Conservation (phyloP, 2,113 vertebrate species). For the Cyprinus carpio region DNA sequence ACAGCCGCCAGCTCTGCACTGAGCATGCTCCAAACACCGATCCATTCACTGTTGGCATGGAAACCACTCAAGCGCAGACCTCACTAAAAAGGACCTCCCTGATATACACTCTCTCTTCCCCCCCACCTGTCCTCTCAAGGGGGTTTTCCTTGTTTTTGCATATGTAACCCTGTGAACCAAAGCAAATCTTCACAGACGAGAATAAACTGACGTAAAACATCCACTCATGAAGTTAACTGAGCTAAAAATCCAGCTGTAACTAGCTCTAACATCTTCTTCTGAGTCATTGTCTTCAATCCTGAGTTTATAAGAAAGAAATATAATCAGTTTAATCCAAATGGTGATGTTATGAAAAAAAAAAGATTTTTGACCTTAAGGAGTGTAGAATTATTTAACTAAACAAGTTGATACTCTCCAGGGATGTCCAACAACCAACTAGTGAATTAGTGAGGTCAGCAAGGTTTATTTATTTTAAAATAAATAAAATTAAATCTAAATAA, state of each 20-base stretch:
- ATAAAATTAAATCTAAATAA: too few species aligned
- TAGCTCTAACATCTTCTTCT: slow-evolving; percentile 37
- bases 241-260: slow-evolving; percentile 23
- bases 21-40: slow-evolving; percentile 58
- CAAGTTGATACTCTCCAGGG: neutral
- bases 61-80: slow-evolving; percentile 58
- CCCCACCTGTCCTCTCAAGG: slow-evolving; percentile 44
- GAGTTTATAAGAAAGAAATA: neutral
- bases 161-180: slow-evolving; percentile 25
- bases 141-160: slow-evolving; percentile 48
- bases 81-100: slow-evolving; percentile 53
- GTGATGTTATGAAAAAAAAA: too few species aligned
- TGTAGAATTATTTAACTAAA: too few species aligned
- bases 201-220: slow-evolving; percentile 14
- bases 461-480: too few species aligned
- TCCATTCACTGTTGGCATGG: slow-evolving; percentile 53
- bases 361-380: neutral
- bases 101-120: slow-evolving; percentile 28
- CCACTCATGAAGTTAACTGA: slow-evolving; percentile 19
- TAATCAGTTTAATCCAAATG: slow-evolving; percentile 25
- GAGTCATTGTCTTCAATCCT: slow-evolving; percentile 49
- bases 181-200: slow-evolving; percentile 26
- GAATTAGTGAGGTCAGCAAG: neutral
- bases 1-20: slow-evolving; percentile 53
- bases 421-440: neutral